These are phyloP conservation scores for Caenorhabditis elegans DNA, from an alignment of 1,140 invertebrate species.

Conservation along the genomic window DNA sequence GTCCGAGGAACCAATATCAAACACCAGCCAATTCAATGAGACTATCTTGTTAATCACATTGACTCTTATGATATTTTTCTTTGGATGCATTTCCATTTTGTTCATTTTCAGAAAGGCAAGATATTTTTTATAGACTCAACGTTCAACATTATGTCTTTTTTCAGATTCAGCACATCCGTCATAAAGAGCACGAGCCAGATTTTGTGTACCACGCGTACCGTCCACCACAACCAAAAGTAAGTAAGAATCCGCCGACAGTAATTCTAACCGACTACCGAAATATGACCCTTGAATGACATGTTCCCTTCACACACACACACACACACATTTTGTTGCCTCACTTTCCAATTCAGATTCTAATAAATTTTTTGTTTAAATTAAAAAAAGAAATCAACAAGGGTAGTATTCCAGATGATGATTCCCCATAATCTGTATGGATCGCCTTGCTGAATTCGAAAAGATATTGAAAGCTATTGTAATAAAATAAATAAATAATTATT, in stretches of 20 bases:
- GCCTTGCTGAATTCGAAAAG: not conserved
- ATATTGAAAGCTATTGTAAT: too few relatives aligned
- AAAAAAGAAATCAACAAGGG: not conserved
- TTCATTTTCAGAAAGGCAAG: slow-evolving; percentile 23
- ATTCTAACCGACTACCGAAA: slow-evolving; percentile 22
- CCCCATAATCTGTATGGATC: slow-evolving; percentile 19
- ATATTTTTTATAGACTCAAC: too few relatives aligned
- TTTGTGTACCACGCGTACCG: slow-evolving; percentile 4
- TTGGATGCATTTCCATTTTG: not conserved
- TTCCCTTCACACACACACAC: not conserved
- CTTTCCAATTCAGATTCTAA: not conserved
- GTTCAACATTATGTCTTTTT: not conserved
- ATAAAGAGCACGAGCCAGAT: slow-evolving; percentile 6
- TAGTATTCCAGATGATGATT: slow-evolving; percentile 14
- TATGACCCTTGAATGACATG: slow-evolving; percentile 2
- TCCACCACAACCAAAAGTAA: slow-evolving; percentile 24
- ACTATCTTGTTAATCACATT: slow-evolving; percentile 10
- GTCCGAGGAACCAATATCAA: slow-evolving; percentile 22
- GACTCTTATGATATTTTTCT: slow-evolving; percentile 24
- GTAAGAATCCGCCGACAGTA: slow-evolving; percentile 15
- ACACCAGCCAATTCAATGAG: slow-evolving; percentile 15
- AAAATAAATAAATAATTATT: not conserved
- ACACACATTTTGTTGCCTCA: not conserved
- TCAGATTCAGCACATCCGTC: slow-evolving; percentile 4
- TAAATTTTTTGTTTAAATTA: not conserved